These are phyloP conservation scores for Lytechinus variegatus DNA, from an alignment of 35 echinoderm and acorn worm genomes.

Conservation along the genomic window DNA sequence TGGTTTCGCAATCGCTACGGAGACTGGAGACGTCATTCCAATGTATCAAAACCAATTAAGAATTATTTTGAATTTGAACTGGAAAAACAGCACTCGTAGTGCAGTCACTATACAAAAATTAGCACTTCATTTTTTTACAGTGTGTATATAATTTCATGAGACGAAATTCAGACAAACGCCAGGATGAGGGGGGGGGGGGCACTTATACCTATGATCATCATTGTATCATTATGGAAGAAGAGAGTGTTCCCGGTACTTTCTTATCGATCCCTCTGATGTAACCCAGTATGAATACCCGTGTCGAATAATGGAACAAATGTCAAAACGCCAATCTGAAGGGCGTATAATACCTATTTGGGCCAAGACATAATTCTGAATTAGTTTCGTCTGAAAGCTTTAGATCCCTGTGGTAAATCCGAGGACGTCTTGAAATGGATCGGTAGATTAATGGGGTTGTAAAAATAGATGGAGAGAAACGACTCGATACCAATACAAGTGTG, in stretches of 20 bases:
- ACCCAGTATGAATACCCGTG: background rate
- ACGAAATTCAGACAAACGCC: too few species aligned
- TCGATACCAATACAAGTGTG: background rate
- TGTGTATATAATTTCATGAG: too few species aligned
- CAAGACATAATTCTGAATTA: background rate
- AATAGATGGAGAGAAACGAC: background rate
- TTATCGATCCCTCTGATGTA: background rate
- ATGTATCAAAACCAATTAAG: too few species aligned
- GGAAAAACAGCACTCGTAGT: too few species aligned
- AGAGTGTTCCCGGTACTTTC: background rate
- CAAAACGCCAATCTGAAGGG: background rate
- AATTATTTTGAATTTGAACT: too few species aligned
- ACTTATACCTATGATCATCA: background rate
- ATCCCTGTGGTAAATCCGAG: background rate
- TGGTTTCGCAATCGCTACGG: too few species aligned
- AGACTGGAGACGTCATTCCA: too few species aligned
- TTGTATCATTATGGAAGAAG: background rate
- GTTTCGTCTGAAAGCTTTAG: background rate
- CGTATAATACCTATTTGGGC: background rate
- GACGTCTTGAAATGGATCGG: background rate
- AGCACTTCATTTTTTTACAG: too few species aligned
- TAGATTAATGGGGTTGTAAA: background rate
- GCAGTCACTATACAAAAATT: too few species aligned
- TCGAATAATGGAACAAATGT: slow-evolving; percentile 4
- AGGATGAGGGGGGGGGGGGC: too few species aligned